Evolutionary conservation across 2,113 vertebrate species (phyloP).

Genomic region (Odocoileus virginianus): DNA sequence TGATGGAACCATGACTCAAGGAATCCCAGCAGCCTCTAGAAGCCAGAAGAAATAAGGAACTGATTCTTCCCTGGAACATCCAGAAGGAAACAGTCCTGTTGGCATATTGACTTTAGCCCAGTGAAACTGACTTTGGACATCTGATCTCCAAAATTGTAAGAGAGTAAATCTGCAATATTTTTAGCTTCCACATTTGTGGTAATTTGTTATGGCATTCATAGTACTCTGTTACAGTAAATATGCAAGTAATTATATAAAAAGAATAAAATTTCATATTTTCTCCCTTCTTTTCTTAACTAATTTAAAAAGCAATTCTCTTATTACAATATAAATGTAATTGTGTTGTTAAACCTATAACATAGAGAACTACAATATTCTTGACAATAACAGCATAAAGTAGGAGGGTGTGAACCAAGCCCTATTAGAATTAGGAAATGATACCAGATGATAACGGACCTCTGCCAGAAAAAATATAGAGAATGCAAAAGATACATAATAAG

Average conservation of each 20-base stretch:
- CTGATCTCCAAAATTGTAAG: background rate
- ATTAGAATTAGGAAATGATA: background rate
- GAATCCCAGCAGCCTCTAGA: background rate
- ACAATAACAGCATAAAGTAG: background rate
- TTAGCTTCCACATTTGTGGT: background rate
- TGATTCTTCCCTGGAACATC: background rate
- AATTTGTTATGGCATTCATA: background rate
- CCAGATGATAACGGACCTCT: background rate
- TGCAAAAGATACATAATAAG: background rate
- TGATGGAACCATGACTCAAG: accelerated
- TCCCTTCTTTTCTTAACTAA: background rate
- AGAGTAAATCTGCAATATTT: background rate
- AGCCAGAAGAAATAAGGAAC: background rate
- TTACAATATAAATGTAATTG: background rate
- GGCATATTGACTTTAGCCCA: background rate
- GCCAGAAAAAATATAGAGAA: background rate
- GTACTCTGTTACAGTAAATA: background rate
- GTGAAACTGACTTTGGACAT: background rate
- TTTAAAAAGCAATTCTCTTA: background rate
- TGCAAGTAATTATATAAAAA: background rate
- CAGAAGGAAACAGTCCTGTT: background rate
- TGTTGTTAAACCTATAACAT: background rate
- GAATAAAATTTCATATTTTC: background rate
- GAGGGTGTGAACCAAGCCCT: background rate
- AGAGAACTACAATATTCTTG: background rate